Conservation (phyloP, 1,140 invertebrate species). For the Drosophila nebulosa region DNA sequence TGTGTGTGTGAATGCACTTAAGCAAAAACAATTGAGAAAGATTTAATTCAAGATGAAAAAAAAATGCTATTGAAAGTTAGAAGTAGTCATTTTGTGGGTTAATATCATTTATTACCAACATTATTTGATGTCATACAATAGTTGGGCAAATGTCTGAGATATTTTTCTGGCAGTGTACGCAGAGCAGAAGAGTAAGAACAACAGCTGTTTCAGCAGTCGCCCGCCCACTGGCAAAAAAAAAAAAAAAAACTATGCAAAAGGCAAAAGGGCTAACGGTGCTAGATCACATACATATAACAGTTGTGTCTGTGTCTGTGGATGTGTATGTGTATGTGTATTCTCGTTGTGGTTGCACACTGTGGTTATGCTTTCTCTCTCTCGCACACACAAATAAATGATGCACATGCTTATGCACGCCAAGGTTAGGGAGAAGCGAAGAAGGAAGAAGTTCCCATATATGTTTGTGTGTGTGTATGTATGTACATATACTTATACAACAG, state of each 20-base stretch:
- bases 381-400: background rate
- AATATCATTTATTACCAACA: background rate
- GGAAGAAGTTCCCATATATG: constrained; percentile 26
- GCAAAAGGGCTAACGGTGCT: constrained; percentile 30
- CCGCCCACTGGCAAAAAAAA: constrained; percentile 27
- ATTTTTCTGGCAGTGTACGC: background rate
- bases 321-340: constrained; percentile 6
- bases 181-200: constrained; percentile 34
- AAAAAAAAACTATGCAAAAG: constrained; percentile 31
- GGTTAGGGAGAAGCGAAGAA: constrained; percentile 33
- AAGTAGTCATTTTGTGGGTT: too few relatives aligned
- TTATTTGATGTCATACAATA: background rate
- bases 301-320: constrained; percentile 4
- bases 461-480: too few relatives aligned
- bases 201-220: constrained; percentile 50
- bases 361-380: constrained; percentile 30
- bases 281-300: constrained; percentile 19
- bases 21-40: background rate
- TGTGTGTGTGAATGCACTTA: background rate
- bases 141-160: background rate
- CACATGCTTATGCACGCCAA: constrained; percentile 29
- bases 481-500: constrained; percentile 25
- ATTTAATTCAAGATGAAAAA: background rate
- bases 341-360: constrained; percentile 46
- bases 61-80: background rate